These are phyloP conservation scores for Drosophila prostipennis DNA, from an alignment of 2,888 invertebrate genomes.

Conservation along the genomic window DNA sequence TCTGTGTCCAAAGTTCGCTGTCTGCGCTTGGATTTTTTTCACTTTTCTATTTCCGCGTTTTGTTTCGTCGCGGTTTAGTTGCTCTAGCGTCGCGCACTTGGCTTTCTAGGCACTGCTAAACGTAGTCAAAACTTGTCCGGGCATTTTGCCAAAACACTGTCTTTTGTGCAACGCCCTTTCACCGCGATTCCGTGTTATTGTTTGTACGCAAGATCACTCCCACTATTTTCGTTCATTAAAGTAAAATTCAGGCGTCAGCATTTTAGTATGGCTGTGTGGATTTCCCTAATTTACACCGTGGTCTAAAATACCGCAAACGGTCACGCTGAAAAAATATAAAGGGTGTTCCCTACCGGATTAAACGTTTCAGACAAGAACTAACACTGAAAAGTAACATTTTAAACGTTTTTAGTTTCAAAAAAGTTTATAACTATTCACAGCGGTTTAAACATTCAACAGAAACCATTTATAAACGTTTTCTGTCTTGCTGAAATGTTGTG, in stretches of 20 bases:
- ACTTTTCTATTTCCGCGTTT: conserved; percentile 58
- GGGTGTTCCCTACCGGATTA: no score
- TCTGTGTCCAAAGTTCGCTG: conserved; percentile 67
- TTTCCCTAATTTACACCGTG: no score
- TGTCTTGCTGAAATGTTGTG: no score
- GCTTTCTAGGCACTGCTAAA: conserved; percentile 47
- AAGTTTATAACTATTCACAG: no score
- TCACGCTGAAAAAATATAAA: no score
- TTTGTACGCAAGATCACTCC: conserved; percentile 58
- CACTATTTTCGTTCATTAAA: conserved; percentile 52
- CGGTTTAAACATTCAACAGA: no score
- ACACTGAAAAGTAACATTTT: no score
- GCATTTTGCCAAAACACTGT: conserved; percentile 52
- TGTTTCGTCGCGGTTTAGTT: conserved; percentile 47
- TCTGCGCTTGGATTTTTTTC: conserved; percentile 38
- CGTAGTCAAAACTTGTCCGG: conserved; percentile 30
- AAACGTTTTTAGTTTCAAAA: no score
- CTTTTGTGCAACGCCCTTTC: conserved; percentile 33
- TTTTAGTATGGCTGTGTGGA: not conserved
- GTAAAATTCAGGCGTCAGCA: conserved; percentile 2
- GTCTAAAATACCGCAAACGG: no score
- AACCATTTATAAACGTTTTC: no score
- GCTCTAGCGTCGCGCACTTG: conserved; percentile 28
- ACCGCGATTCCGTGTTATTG: conserved; percentile 26
- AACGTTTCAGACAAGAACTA: no score